Conservation (phyloP, 2,797 vertebrate genomes). For the Platyrinchus mystaceus region DNA sequence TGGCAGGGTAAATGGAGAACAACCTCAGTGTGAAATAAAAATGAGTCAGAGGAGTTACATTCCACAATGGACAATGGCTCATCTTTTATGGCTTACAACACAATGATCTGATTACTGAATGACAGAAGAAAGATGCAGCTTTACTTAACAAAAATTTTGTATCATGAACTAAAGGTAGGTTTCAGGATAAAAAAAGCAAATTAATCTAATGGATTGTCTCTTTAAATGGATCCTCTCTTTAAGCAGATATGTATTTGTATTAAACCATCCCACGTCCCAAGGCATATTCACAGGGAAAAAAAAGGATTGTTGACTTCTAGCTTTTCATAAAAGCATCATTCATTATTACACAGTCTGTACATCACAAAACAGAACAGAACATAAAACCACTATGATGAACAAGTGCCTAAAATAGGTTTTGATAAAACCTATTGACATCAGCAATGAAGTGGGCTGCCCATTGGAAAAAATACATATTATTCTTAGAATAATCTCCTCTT, state of each 20-base stretch:
- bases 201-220: conserved; percentile 14
- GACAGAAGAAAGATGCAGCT: conserved; percentile 75
- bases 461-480: conserved; percentile 59
- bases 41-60: conserved; percentile 39
- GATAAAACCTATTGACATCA: conserved; percentile 68
- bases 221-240: conserved; percentile 43
- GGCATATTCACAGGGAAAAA: conserved; percentile 40
- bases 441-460: conserved; percentile 57
- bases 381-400: background rate
- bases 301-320: background rate
- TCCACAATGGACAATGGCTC: conserved; percentile 62
- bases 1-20: conserved; percentile 60
- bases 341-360: background rate
- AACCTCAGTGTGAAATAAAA: conserved; percentile 45
- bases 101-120: conserved; percentile 62
- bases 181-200: conserved; percentile 38
- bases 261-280: conserved; percentile 36
- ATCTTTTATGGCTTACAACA: conserved; percentile 63
- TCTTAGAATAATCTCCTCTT: conserved; percentile 54
- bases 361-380: conserved; percentile 10
- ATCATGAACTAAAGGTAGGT: conserved; percentile 14
- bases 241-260: background rate
- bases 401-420: conserved; percentile 49
- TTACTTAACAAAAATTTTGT: conserved; percentile 41
- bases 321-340: conserved; percentile 29